Evolutionary conservation across 2,888 invertebrate genomes (phyloP).

Genomic region (Luperina nickerlii): DNA sequence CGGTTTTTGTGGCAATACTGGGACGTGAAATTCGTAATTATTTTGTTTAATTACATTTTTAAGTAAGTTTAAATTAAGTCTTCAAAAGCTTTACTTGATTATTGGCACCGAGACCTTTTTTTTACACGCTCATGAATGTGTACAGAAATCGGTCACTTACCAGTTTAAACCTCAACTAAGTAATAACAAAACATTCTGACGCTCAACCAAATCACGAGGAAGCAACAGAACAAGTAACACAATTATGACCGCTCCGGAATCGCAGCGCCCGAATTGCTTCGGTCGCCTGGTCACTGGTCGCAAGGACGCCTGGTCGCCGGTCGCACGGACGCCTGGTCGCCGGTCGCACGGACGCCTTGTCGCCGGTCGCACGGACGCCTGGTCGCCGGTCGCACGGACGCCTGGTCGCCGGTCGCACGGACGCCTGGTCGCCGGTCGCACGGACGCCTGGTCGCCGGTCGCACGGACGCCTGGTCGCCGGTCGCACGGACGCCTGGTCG

Average conservation of each 20-base stretch:
- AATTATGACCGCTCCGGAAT: slow-evolving; percentile 20
- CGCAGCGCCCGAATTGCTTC: not conserved
- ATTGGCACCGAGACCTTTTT: not conserved
- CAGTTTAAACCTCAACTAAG: not conserved
- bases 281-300: not conserved
- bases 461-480: no score
- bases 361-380: no score
- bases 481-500: no score
- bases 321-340: no score
- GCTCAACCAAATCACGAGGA: not conserved
- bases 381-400: no score
- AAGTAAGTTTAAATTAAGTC: not conserved
- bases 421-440: no score
- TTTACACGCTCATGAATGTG: not conserved
- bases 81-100: not conserved
- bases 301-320: no score
- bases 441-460: no score
- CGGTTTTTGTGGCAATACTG: not conserved
- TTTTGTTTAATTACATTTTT: not conserved
- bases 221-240: not conserved
- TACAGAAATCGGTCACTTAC: not conserved
- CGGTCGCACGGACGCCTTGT: no score
- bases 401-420: no score
- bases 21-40: not conserved
- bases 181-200: not conserved